Evolutionary conservation across 2,888 invertebrate species (phyloP).

Genomic region (Cheilosia vulpina): DNA sequence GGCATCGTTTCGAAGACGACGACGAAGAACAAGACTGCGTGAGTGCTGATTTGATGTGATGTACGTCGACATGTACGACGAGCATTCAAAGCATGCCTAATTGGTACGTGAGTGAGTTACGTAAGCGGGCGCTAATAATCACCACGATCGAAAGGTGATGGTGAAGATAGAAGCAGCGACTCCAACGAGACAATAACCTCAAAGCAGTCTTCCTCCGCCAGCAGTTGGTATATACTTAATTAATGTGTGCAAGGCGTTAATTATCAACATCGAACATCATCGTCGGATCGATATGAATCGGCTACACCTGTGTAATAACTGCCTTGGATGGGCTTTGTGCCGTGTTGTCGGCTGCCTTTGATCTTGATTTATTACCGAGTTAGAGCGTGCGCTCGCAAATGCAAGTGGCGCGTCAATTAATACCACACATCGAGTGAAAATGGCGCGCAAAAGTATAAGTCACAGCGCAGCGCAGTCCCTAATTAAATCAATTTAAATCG

Average conservation of each 20-base stretch:
- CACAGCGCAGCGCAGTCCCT: constrained; percentile 20
- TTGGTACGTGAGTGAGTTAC: constrained; percentile 70
- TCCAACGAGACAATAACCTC: constrained; percentile 42
- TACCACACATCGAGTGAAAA: constrained; percentile 37
- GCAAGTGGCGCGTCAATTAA: constrained; percentile 52
- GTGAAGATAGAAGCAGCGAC: constrained; percentile 2
- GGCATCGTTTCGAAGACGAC: constrained; percentile 31
- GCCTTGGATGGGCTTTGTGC: constrained; percentile 38
- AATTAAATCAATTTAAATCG: constrained; percentile 64
- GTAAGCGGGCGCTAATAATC: constrained; percentile 18
- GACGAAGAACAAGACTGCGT: not conserved
- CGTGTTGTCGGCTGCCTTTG: constrained; percentile 57
- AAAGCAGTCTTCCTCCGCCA: constrained; percentile 8
- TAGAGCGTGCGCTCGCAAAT: constrained; percentile 48
- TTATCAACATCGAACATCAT: constrained; percentile 54
- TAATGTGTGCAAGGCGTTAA: constrained; percentile 66
- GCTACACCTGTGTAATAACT: constrained; percentile 32
- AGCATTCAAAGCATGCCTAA: constrained; percentile 71
- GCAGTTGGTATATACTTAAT: constrained; percentile 26
- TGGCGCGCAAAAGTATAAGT: constrained; percentile 22
- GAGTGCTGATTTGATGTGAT: constrained; percentile 31
- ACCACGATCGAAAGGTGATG: constrained; percentile 42
- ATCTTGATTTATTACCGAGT: constrained; percentile 70
- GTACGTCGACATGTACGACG: constrained; percentile 61
- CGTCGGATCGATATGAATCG: constrained; percentile 63